Percentiles rank a stretch among this genome's conserved stretches.
Conservation (phyloP, 2,888 invertebrate genomes). For the Tinea trinotella region DNA sequence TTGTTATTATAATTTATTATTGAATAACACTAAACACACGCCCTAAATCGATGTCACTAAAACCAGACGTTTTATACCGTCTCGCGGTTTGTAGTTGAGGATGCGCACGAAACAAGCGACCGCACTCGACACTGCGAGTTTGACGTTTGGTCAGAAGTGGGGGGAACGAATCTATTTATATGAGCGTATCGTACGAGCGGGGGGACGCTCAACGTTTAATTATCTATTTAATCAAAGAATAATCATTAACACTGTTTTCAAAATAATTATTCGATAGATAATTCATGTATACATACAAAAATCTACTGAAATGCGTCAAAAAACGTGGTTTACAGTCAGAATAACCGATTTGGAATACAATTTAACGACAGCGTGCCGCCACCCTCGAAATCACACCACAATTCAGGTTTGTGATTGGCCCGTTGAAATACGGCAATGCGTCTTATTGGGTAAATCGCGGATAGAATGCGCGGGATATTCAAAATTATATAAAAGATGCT, state of each 20-base stretch:
- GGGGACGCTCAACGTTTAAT: constrained; percentile 30
- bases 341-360: not conserved
- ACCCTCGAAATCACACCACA: constrained; percentile 67
- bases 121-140: constrained; percentile 37
- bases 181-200: constrained; percentile 58
- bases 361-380: constrained; percentile 22
- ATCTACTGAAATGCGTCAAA: not conserved
- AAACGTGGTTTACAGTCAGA: not conserved
- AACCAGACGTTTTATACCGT: constrained; percentile 38
- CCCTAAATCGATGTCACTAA: constrained; percentile 42
- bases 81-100: constrained; percentile 44
- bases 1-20: constrained; percentile 63
- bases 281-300: constrained; percentile 1
- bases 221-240: constrained; percentile 27
- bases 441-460: constrained; percentile 40
- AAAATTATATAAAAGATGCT: constrained; percentile 11
- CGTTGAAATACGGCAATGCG: constrained; percentile 25
- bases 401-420: constrained; percentile 50
- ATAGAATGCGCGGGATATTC: constrained; percentile 37
- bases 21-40: constrained; percentile 68
- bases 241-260: constrained; percentile 12
- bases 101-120: constrained; percentile 41
- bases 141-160: constrained; percentile 62
- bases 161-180: constrained; percentile 56
- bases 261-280: not conserved